Evolutionary conservation across 2,797 vertebrate species (phyloP).

Genomic region (Chromobotia macracanthus): DNA sequence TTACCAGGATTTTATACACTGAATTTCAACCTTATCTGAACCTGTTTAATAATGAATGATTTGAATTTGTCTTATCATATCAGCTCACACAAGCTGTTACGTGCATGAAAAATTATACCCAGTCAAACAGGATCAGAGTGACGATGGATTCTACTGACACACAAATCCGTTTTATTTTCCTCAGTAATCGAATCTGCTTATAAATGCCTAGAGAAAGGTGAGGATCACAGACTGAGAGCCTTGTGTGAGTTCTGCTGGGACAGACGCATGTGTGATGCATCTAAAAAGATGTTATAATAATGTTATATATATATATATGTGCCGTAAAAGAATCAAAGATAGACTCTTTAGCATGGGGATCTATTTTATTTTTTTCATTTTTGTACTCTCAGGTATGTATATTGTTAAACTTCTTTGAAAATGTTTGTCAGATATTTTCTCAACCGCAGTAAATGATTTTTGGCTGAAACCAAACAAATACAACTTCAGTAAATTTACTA

Average conservation of each 20-base stretch:
- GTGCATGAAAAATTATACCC: slow-evolving; percentile 44
- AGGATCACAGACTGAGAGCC: slow-evolving; percentile 50
- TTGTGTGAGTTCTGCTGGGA: slow-evolving; percentile 25
- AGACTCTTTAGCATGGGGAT: slow-evolving; percentile 40
- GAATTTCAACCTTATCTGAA: slow-evolving; percentile 28
- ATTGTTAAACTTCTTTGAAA: slow-evolving; percentile 2
- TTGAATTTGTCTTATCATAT: slow-evolving; percentile 38
- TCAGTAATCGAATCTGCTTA: slow-evolving; percentile 63
- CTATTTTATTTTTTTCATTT: slow-evolving; percentile 39
- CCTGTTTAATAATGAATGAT: slow-evolving; percentile 45
- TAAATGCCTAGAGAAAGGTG: slow-evolving; percentile 62
- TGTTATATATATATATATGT: slow-evolving; percentile 9
- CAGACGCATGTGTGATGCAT: background rate
- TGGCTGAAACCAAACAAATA: too few species aligned
- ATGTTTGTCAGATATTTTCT: too few species aligned
- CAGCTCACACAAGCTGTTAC: slow-evolving; percentile 11
- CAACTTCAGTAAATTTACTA: too few species aligned
- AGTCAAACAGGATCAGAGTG: slow-evolving; percentile 32
- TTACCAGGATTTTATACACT: background rate
- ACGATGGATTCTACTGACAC: slow-evolving; percentile 38
- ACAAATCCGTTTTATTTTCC: slow-evolving; percentile 39
- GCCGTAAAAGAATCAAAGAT: slow-evolving; percentile 4
- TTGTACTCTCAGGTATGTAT: slow-evolving; percentile 52
- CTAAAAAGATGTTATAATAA: background rate
- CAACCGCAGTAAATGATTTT: too few species aligned